Base-by-base conservation (phyloP, 1,140 invertebrate genomes). In the Formica selysi region DNA sequence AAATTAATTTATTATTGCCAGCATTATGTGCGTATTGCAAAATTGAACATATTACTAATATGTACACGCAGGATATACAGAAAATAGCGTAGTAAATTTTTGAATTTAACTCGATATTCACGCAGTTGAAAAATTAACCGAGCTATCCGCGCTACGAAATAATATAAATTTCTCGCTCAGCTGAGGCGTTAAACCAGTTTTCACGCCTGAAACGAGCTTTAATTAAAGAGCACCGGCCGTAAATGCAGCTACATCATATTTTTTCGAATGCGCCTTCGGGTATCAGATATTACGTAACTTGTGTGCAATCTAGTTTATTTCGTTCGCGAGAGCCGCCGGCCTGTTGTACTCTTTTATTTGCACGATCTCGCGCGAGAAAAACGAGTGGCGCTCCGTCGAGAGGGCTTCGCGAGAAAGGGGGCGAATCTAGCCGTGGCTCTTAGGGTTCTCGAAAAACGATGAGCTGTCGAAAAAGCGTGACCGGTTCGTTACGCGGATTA, bases 181-280 rank as follows among this genome's bases (percentile, higher is more conserved):
- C 79, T 83, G 79, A 83, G 79, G 67, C 79, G 68, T 83, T 83
- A 83, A 83, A 83, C 79, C 79, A 83, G 79, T 83, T 83, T 83
- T 83, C 68, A 83, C 79, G 79, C 68, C 54, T 83, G 79, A 83
- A 83, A 74, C 68, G 79, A 83, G 79, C 79, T 83, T 83, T 83
- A 83, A 83, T 83, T 83, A 83, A 83, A 83, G 79, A 74, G 54
- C 54, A 70, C 7, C 38, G 68, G 68, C 68, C 29, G 79, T 83
- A 83, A 83, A 83, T 73, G 79, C 68, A 73, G 79, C 38, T 83
- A 83, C 68, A 83, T 74, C 79, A 83, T 83, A 83, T 83, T 83
- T 83, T 81, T 78, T 83, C 73, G 51, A 83, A 83, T 83, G 41
- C 68, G 29, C 79, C 79, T 83, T 83, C n/a, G 68, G 68, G 38